Conservation (phyloP, 53 echinoderm and acorn worm species). For the Echinarachnius parma region DNA sequence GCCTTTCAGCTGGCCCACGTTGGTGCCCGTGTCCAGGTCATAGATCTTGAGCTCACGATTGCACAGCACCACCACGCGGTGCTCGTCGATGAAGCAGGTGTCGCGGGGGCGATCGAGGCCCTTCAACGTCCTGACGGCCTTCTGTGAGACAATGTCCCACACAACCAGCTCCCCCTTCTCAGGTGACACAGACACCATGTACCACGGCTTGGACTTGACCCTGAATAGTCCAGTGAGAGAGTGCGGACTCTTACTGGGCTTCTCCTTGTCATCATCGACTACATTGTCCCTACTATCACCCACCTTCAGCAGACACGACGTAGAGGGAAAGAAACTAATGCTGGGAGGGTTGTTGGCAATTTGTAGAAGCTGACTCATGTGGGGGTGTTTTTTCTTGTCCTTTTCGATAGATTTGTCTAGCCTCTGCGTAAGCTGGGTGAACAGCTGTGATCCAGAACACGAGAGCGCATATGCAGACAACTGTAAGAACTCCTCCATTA, state of each 20-base stretch:
- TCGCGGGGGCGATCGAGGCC: conserved; percentile 76
- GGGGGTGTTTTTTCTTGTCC: conserved; percentile 69
- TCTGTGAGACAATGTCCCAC: conserved; percentile 82
- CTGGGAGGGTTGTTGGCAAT: conserved; percentile 65
- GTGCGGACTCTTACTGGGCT: conserved; percentile 27
- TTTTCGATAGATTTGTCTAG: conserved; percentile 59
- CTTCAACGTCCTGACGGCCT: conserved; percentile 78
- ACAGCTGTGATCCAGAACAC: conserved; percentile 82
- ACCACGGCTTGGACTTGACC: conserved; percentile 59
- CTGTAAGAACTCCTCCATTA: conserved; percentile 79
- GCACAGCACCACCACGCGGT: conserved; percentile 88
- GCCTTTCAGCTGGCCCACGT: conserved; percentile 83
- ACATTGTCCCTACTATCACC: conserved; percentile 41
- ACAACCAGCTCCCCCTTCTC: conserved; percentile 69
- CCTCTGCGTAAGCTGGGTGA: conserved; percentile 76
- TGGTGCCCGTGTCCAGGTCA: conserved; percentile 79
- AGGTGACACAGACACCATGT: conserved; percentile 84
- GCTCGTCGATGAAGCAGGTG: conserved; percentile 77
- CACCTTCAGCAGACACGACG: conserved; percentile 58
- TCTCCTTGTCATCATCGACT: conserved; percentile 27
- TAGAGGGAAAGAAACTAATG: conserved; percentile 79
- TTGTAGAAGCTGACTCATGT: conserved; percentile 73
- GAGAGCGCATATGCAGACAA: conserved; percentile 75
- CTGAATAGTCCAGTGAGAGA: conserved; percentile 62
- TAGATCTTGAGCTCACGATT: conserved; percentile 92